Base-by-base conservation (phyloP, 2,888 invertebrate genomes). In the Lycia hirtaria region DNA sequence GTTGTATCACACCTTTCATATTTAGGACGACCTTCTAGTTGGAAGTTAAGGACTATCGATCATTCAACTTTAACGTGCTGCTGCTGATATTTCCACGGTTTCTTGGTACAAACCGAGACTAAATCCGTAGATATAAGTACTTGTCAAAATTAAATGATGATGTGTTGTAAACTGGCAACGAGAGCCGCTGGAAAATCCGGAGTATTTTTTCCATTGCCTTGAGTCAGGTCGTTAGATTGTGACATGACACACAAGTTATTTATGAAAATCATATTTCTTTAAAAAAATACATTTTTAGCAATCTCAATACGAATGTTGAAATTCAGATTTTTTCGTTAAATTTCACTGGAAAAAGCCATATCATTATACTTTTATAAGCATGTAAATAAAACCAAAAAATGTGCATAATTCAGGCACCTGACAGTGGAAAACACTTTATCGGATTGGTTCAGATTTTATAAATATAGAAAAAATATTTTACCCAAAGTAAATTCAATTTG, bases 201-300 rank as follows among this genome's bases (percentile, higher is more conserved):
- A 64, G 60, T 63, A 57, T 64, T 64, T 62, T 68, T 60, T 62
- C 56, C 55, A 58, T 43, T 49, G 56, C 62, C 65, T 65, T 69
- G 68, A 71, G 56, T 56, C 64, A 65, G 47, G 55, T 62, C 62
- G 48, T 58, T 35, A 48, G 22, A 56, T 66, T 64, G 54, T 56
- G 60, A 57, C 65, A 65, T 70, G 67, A 73, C 68, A 67, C 66
- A 66, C 57, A 41, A 45, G 67, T 45, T 75, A 68, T 74, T 72
- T 69, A 53, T 19, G 60, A 62, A 61, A 37, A 30, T 40, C 43
- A 55, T 56, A 41, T 26, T 52, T 45, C 26, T 40, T n/a, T 52
- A 58, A 45, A 63, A 58, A 64, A 57, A 33, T 61, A 57, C 62
- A 58, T 56, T 67, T 65, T 62, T 49, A 59, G 60, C 30, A 64